Evolutionary conservation across 2,797 vertebrate genomes (phyloP).

Genomic region (Meda fulgida): DNA sequence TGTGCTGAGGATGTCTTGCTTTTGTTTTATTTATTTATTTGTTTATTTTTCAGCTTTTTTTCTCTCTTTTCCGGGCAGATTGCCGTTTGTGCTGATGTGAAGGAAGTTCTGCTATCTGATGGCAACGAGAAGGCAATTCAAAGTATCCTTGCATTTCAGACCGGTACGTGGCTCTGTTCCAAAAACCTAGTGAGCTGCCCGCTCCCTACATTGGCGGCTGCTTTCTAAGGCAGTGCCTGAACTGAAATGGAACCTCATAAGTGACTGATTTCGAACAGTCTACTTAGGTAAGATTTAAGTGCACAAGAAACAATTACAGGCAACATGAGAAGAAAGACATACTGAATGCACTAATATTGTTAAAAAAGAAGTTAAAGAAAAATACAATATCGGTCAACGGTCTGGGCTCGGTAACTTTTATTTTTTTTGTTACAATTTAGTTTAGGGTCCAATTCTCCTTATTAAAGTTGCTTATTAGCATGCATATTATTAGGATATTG

Average conservation of each 20-base stretch:
- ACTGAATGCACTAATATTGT: neutral
- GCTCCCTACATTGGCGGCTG: conserved; percentile 1
- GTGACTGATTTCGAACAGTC: neutral
- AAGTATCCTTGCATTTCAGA: conserved; percentile 91
- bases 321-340: neutral
- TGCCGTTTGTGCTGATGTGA: conserved; percentile 98
- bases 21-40: conserved; percentile 43
- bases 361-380: neutral
- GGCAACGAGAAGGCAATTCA: conserved; percentile 99
- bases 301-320: neutral
- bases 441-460: neutral
- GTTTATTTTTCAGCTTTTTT: conserved; percentile 66
- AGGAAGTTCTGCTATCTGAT: conserved; percentile 99
- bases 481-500: neutral
- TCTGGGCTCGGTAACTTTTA: too few species aligned
- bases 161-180: neutral
- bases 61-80: conserved; percentile 81
- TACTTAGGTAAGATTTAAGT: neutral
- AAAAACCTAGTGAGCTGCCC: neutral
- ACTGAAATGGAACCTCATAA: neutral
- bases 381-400: too few species aligned
- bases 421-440: neutral
- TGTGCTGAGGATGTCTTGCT: conserved; percentile 45
- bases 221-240: neutral
- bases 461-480: neutral